Evolutionary conservation across 2,113 vertebrate genomes (phyloP), one percentile per base, ranked within the genome.

Genomic region (Ramphastos sulfuratus): DNA sequence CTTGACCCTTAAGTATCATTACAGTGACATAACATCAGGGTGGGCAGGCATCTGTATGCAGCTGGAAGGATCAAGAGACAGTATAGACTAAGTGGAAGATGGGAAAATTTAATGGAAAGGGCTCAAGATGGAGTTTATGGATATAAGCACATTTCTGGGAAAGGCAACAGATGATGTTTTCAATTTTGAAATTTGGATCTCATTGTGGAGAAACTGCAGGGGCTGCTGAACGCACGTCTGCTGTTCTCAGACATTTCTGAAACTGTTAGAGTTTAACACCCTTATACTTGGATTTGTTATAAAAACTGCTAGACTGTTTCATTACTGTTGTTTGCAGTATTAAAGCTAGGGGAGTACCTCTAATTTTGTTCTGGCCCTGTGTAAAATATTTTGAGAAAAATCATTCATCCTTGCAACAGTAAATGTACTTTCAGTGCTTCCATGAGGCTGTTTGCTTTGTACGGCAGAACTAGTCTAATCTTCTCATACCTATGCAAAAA

Each of bases 401-500:
- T 33, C 52, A 75, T 31, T 93, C 66, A 93, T 91, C 60, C 75
- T 93, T 89, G 67, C 48, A 91, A 55, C 31, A 96, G 31, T 24
- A 94, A 92, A 91, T 92, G 52, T 81, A 82, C 74, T 87, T 80
- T 77, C 67, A 35, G 69, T 82, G 90, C 50, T 74, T 90, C 78
- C 35, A 69, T 92, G 67, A 94, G 59, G 67, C 83, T 95, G 83
- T 88, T 97, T 76, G 77, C 56, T 97, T 85, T 95, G 80, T 92
- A 79, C 48, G 88, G 73, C 44, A 90, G 94, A 95, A 97, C 96
- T 97, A 94, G 78, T 91, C 74, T 97, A 97, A 97, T 97, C 95
- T 97, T 77, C 87, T 97, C 92, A 96, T 97, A 97, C 94, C 94
- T 97, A 97, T 97, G 94, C 19, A 15, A 27, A 94, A 89, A 95